These are phyloP conservation scores for Phodopus roborovskii DNA, from an alignment of 2,113 vertebrate genomes.

Conservation along the genomic window DNA sequence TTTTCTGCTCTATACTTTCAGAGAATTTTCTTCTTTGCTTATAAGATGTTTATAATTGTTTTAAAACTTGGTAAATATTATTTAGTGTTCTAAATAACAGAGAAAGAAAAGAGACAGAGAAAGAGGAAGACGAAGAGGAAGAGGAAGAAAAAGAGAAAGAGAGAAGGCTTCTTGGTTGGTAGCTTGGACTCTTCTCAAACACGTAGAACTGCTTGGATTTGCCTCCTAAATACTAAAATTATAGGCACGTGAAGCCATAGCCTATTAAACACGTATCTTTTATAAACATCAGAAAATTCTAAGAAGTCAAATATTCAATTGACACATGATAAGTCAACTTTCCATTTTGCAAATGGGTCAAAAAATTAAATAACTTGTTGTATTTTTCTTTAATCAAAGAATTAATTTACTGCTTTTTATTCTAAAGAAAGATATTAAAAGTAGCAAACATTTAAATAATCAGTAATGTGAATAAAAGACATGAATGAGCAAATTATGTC, in stretches of 20 bases:
- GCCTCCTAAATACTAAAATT: not conserved
- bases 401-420: not conserved
- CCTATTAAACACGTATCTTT: not conserved
- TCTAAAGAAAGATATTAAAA: not conserved
- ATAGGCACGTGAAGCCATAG: not conserved
- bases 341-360: not conserved
- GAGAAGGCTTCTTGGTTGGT: not conserved
- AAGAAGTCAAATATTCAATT: not conserved
- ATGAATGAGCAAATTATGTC: not conserved
- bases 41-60: conserved; percentile 32
- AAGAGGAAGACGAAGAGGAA: no score
- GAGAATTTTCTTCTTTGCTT: not conserved
- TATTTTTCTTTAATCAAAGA: not conserved
- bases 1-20: not conserved
- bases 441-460: not conserved
- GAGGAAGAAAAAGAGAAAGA: no score
- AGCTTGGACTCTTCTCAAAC: not conserved
- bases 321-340: conserved; percentile 12
- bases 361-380: not conserved
- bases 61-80: not conserved
- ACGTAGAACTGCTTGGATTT: not conserved
- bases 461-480: not conserved
- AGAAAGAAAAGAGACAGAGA: no score
- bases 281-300: not conserved
- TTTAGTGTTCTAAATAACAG: not conserved